phyloP scores from a whole-genome alignment of 2,797 vertebrate species.

The Pseudochirops cupreus region DNA sequence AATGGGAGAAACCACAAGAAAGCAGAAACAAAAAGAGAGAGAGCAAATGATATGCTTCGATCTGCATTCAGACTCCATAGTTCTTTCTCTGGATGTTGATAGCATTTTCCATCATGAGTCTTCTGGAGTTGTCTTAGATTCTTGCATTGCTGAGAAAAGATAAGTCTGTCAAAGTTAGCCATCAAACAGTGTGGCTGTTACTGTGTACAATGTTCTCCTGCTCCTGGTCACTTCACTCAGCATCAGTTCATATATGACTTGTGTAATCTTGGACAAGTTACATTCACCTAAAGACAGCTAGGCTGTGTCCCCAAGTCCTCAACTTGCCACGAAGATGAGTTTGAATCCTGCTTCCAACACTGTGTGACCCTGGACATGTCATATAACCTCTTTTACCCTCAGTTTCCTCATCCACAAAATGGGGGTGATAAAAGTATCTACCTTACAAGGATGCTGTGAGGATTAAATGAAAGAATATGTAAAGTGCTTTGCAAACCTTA shows the following conservation, averaged over 20 bases:
- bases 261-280: neutral
- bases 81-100: too few relatives aligned
- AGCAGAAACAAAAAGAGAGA: too few relatives aligned
- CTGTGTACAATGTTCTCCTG: too few relatives aligned
- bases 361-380: neutral
- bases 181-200: too few relatives aligned
- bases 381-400: neutral
- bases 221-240: too few relatives aligned
- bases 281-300: neutral
- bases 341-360: neutral
- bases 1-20: too few relatives aligned
- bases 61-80: too few relatives aligned
- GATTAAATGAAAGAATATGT: neutral
- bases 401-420: neutral
- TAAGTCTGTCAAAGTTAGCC: too few relatives aligned
- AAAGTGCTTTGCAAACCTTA: neutral
- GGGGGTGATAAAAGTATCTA: neutral
- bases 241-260: neutral
- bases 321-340: neutral
- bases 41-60: too few relatives aligned
- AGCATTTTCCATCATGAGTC: too few relatives aligned
- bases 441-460: neutral
- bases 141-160: too few relatives aligned
- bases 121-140: too few relatives aligned
- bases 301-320: neutral